Evolutionary conservation across 2,797 vertebrate species (phyloP), one percentile per base, ranked within the genome.

Genomic region (Ctenopoma multispine): DNA sequence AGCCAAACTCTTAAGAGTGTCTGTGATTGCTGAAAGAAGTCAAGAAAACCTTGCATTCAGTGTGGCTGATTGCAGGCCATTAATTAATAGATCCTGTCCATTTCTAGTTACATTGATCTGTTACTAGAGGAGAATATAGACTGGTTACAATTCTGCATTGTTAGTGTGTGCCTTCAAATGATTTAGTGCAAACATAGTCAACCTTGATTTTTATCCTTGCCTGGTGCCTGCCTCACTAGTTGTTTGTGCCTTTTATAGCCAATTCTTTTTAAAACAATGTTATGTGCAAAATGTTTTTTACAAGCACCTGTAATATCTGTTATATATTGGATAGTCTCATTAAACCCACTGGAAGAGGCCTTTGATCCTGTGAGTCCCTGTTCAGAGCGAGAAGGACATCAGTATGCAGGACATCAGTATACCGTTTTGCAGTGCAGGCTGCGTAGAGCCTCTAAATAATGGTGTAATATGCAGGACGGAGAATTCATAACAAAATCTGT

Each of bases 401-500:
- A 87, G 85, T 84, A 90, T 92, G 81, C 88, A 84, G 83, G 7
- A 80, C 77, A 61, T 73, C 79, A 27, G 56, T 81, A 69, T 49
- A 7, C 74, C 72, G 85, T 81, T 92, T 83, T 83, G 84, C 88
- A 80, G 72, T 65, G 77, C 86, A 68, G 71, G 71, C 83, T 65
- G 84, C 31, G 36, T 72, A 83, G 82, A 83, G 85, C 80, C 67
- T 76, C 72, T 72, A 87, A 87, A 92, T 89, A 73, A 85, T n/a
- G 6, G 10, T 53, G 53, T 63, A 87, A 91, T 87, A 91, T 89
- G 81, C 81, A 83, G 80, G 62, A 56, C 66, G 69, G 63, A 70
- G 58, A 76, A 83, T 88, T 89, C 85, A 87, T 85, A 85, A 89
- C 71, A 55, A 69, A 79, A 83, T 75, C 79, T 86, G 87, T 89